These are phyloP conservation scores for Callipepla squamata DNA, from an alignment of 2,113 vertebrate species.

Conservation along the genomic window DNA sequence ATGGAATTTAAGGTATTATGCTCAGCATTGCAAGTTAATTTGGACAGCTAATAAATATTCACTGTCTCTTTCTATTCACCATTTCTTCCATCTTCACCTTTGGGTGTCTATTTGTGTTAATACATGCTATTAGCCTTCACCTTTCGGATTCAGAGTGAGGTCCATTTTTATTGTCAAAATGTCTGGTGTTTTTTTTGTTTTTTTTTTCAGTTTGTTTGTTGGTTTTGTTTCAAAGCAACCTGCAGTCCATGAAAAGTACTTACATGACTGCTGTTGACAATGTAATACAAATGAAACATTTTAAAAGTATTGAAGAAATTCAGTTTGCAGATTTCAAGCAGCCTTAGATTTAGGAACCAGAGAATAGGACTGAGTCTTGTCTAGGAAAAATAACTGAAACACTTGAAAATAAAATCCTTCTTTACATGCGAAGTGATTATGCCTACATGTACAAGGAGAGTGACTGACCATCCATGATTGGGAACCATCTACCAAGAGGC, in stretches of 20 bases:
- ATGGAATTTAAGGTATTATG: background rate
- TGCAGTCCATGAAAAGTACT: background rate
- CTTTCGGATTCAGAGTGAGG: background rate
- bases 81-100: slow-evolving; percentile 1
- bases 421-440: background rate
- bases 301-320: background rate
- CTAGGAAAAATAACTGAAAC: background rate
- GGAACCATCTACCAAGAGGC: background rate
- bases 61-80: background rate
- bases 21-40: slow-evolving; percentile 4
- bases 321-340: background rate
- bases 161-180: background rate
- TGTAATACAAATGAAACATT: background rate
- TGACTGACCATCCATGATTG: background rate
- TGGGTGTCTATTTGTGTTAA: background rate
- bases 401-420: background rate
- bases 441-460: background rate
- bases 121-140: background rate
- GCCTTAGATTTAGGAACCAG: background rate
- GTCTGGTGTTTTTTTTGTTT: background rate
- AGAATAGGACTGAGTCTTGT: background rate
- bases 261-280: background rate
- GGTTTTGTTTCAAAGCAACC: background rate
- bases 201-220: background rate
- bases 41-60: slow-evolving; percentile 31